Base-by-base conservation (phyloP, 2,888 invertebrate species). In the Neoitamus cyanurus region DNA sequence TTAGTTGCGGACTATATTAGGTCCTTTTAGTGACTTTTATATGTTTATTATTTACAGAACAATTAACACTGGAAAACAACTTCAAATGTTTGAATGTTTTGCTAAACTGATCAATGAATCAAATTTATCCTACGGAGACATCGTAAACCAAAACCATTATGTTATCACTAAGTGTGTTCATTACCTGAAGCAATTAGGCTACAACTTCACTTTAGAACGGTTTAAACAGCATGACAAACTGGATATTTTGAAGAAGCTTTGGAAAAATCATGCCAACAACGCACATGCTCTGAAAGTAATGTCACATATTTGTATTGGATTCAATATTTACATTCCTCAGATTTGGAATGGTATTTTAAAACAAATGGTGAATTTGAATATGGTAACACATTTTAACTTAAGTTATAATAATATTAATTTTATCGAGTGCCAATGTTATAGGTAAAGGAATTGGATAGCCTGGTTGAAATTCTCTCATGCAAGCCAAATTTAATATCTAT, bases 341-440 rank as follows among this genome's bases (percentile, higher is more conserved):
- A 90, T 91, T 70, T 91, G 91, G 91, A 91, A 91, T 86, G 90
- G 90, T 13, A 89, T 91, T 42, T 87, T 91, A 2, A 90, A 90
- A 82, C 91, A 91, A 85, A 91, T 91, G 91, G 89, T 90, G 6
- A 88, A 89, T 85, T 88, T 90, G 2, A 90, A 90, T 84, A 91
- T 91, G 91, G 88, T 84, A 69, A 36, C 0, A 75, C 3, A 30
- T 69, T 25, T 68, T 31, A 28, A 31, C 20, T n/a, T n/a, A n/a
- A n/a, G n/a, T n/a, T n/a, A n/a, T n/a, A n/a, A n/a, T n/a, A n/a
- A n/a, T n/a, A n/a, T n/a, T n/a, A 69, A 25, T 36, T 69, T 42
- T 9, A 15, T 31, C n/a, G n/a, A n/a, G n/a, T n/a, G n/a, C n/a
- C n/a, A 2, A 3, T 15, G 69, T 48, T 85, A 68, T 30, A 84